Evolutionary conservation across 2,113 vertebrate species (phyloP), one percentile per base, ranked within the genome.

Genomic region (Pedetes capensis): DNA sequence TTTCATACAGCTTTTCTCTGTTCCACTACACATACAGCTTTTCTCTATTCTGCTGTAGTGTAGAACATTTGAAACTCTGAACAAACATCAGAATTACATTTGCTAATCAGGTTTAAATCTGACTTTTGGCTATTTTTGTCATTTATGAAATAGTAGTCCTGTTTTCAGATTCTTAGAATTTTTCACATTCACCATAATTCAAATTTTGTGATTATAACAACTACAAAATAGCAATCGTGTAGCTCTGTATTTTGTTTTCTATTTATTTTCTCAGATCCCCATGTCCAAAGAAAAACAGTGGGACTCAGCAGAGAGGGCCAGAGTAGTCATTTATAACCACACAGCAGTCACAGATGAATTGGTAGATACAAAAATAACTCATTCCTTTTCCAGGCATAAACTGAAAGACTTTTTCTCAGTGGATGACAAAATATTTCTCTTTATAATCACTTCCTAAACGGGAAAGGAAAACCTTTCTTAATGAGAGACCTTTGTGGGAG

Each of bases 21-120:
- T 92, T 49, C 53, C 53, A 61, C 42, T n/a, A n/a, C n/a, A n/a
- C n/a, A n/a, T n/a, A n/a, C n/a, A n/a, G n/a, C n/a, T n/a, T n/a
- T n/a, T n/a, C n/a, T n/a, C n/a, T n/a, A n/a, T n/a, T 91, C 49
- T 5, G 2, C 61, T 63, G n/a, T 79, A 51, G 16, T 92, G 53
- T 91, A 92, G 92, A 78, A 80, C 49, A 92, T 94, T 81, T 92
- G 89, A 87, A 95, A 94, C n/a, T 74, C 47, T 93, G 53, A 44
- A 53, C 63, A 89, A 51, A 94, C 61, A 66, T 76, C 66, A 95
- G 64, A 94, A 85, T 79, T 85, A 85, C 20, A 72, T 93, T 85
- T 89, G 20, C 57, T 55, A 23, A 61, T 32, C 39, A 79, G 69
- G 44, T 92, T 87, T 95, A 91, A 96, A 64, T 61, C 17, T n/a